Evolutionary conservation across 2,888 invertebrate genomes (phyloP).

Genomic region (Arrhopalites spinosus): DNA sequence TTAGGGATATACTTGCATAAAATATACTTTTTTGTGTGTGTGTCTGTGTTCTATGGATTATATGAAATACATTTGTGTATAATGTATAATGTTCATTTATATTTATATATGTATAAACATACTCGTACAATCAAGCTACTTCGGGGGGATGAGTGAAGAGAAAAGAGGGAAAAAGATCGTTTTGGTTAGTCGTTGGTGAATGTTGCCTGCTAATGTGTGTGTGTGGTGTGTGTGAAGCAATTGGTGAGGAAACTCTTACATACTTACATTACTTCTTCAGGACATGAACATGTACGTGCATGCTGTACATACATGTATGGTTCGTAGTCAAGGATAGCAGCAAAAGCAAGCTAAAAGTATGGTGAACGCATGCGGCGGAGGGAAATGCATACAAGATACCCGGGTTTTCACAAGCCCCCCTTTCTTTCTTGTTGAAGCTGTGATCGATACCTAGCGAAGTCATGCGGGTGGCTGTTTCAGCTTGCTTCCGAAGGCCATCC

Average conservation of each 20-base stretch:
- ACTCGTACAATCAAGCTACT: conserved; percentile 1
- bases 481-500: conserved; percentile 55
- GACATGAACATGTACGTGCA: neutral
- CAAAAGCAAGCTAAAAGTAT: conserved; percentile 12
- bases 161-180: conserved; percentile 24
- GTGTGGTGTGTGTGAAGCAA: conserved; percentile 20
- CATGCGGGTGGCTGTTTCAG: conserved; percentile 53
- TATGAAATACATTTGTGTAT: neutral
- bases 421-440: conserved; percentile 36
- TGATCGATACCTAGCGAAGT: conserved; percentile 57
- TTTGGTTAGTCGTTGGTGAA: conserved; percentile 37
- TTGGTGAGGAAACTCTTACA: conserved; percentile 25
- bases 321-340: neutral
- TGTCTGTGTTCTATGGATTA: neutral
- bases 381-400: conserved; percentile 39
- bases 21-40: neutral
- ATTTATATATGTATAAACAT: neutral
- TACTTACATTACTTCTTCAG: conserved; percentile 8
- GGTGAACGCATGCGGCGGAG: conserved; percentile 35
- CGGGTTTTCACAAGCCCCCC: conserved; percentile 38
- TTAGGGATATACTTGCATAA: neutral
- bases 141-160: conserved; percentile 18
- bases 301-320: conserved; percentile 5
- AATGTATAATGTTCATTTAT: neutral
- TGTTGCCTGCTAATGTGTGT: conserved; percentile 15